Evolutionary conservation across 1,140 invertebrate species (phyloP), one percentile per base, ranked within the genome.

Genomic region (Chironomus tepperi): DNA sequence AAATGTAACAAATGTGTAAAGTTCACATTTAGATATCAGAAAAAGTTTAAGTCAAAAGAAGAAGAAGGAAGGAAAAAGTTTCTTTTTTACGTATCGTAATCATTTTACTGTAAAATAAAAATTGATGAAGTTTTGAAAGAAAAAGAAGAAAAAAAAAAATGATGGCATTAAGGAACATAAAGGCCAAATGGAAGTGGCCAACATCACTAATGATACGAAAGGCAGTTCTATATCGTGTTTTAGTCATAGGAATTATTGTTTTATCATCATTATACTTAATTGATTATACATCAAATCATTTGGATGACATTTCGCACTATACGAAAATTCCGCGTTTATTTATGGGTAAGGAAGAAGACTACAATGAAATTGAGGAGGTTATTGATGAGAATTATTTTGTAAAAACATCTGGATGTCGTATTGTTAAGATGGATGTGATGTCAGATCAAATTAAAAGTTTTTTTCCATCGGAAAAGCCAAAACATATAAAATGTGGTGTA

Each of bases 361-460:
- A 70, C 19, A 70, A n/a, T 18, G 19, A 21, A 9, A 10, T 18
- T 5, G 65, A 70, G 9, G 65, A 70, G 19, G 65, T 19, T 18
- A 18, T 70, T 70, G 65, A 70, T 70, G 65, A 70, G 18, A 70
- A 70, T 70, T 70, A 70, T 70, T 70, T 70, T 70, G 18, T 70
- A 10, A 70, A 70, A 19, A 70, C 65, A 21, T 18, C n/a, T 19
- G 65, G 65, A 18, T 70, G 65, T 70, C 16, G 65, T 7, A 70
- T 70, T 19, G 65, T 70, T 16, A 70, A 70, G 18, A 70, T 70
- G 65, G 65, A 70, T 19, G 19, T 70, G 10, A 19, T 70, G 65
- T 70, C 65, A 19, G 65, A 70, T 19, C 65, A 70, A 21, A 70
- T 70, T 3, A 70, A 21, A 19, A 18, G n/a, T 18, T 70, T 70